These are phyloP conservation scores for Brienomyrus brachyistius DNA, from an alignment of 2,113 vertebrate species.

Conservation along the genomic window DNA sequence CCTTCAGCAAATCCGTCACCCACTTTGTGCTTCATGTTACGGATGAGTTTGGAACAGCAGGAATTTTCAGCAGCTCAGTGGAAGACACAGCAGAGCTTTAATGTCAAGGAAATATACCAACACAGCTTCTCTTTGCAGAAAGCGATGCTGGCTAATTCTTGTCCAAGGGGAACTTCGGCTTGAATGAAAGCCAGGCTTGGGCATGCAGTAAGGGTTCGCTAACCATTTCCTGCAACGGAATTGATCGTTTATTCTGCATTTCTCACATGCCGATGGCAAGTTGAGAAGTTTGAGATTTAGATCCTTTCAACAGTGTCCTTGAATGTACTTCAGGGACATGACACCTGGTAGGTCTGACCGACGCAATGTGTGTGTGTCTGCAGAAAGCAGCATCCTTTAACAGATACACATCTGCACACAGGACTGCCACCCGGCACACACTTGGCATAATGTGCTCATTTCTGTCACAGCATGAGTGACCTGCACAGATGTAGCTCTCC, in stretches of 20 bases:
- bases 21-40: not conserved
- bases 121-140: not conserved
- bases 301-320: conserved; percentile 35
- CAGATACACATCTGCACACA: not conserved
- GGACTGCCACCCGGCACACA: not conserved
- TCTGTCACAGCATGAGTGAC: not conserved
- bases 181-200: not conserved
- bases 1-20: not conserved
- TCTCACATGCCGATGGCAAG: not conserved
- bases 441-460: not conserved
- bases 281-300: conserved; percentile 47
- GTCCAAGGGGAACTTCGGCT: not conserved
- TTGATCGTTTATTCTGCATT: not conserved
- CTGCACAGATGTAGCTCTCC: not conserved
- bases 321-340: not conserved
- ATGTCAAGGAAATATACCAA: not conserved
- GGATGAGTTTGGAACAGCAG: not conserved
- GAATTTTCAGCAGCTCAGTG: not conserved
- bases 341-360: not conserved
- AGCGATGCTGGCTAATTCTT: not conserved
- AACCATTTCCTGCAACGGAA: not conserved
- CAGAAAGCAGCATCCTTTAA: not conserved
- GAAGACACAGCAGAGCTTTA: not conserved
- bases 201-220: not conserved
- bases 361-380: not conserved